Evolutionary conservation across 1,140 invertebrate genomes (phyloP), one percentile per base, ranked within the genome.

Genomic region (Drosophila tani): DNA sequence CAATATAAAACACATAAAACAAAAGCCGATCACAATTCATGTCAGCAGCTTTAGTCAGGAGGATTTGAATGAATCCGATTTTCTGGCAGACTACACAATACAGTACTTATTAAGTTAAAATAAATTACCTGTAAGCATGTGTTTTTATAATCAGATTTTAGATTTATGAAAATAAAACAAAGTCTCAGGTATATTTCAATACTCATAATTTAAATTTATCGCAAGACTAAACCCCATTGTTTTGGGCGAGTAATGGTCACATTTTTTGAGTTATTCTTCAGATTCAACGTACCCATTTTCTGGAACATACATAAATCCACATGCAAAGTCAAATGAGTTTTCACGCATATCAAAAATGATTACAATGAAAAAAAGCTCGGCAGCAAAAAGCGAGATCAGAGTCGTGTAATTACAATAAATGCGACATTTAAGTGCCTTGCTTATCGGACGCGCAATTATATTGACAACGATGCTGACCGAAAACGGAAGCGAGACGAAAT

Each of bases 391-490:
- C 2, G 63, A 43, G 46, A 62, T 62, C 19, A 45, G 58, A 58
- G 24, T 46, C 67, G 69, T 90, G 85, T 81, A 87, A 87, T 87
- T 87, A 87, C 84, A 90, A 83, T 88, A 90, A 87, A 87, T 87
- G 84, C 84, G 85, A 87, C 81, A 88, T 88, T 87, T 90, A 87
- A 87, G 82, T 87, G 84, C 69, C 81, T 79, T 87, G 81, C 85
- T 87, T 87, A 87, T 87, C 85, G 84, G 84, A 71, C 68, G 76
- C 62, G 68, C 81, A 88, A 87, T 87, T 87, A 84, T 82, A 84
- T 74, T 81, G 84, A 88, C 83, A 87, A 88, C 68, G 71, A 74
- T 71, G 58, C 60, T 11, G 71, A 62, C 57, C 56, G 40, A 67
- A 51, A 69, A 58, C 68, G 65, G 79, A 69, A 81, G 81, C 49